These are phyloP conservation scores for Phyllostomus hastatus DNA, from an alignment of 2,113 vertebrate species.

Conservation along the genomic window DNA sequence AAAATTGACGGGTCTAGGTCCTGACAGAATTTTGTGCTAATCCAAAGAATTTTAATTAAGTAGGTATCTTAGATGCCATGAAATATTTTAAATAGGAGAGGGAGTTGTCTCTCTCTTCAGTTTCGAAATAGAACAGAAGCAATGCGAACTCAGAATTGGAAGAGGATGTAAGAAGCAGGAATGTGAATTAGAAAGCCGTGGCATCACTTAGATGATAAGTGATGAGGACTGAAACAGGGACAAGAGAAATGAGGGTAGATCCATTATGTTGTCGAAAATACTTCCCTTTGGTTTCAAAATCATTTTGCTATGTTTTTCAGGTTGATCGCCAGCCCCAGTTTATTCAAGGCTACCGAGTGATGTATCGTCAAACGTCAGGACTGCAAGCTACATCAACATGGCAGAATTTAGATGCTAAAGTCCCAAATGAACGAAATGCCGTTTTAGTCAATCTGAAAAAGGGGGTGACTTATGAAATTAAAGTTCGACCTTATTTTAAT, in stretches of 20 bases:
- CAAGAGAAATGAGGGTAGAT: background rate
- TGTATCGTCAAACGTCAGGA: conserved; percentile 94
- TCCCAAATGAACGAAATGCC: conserved; percentile 91
- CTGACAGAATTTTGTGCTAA: background rate
- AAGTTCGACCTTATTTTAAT: conserved; percentile 98
- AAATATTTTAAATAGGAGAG: background rate
- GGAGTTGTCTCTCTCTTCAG: background rate
- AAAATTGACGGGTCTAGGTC: background rate
- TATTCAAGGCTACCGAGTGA: conserved; percentile 96
- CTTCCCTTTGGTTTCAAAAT: background rate
- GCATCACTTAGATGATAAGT: fast-evolving
- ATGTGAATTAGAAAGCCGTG: background rate
- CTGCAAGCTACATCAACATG: conserved; percentile 87
- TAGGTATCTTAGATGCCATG: background rate
- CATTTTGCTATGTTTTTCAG: conserved; percentile 74
- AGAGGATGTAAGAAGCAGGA: background rate
- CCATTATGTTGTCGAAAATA: background rate
- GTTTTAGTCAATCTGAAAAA: conserved; percentile 91
- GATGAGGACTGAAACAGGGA: background rate
- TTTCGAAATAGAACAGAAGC: background rate
- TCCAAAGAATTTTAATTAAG: background rate
- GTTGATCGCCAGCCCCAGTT: conserved; percentile 98
- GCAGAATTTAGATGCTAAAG: conserved; percentile 94
- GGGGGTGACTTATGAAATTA: conserved; percentile 95
- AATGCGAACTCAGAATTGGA: background rate